Percentiles rank a stretch among this genome's conserved stretches.
These are phyloP conservation scores for Acrocephalus scirpaceus DNA, from an alignment of 2,797 vertebrate species.

Conservation along the genomic window DNA sequence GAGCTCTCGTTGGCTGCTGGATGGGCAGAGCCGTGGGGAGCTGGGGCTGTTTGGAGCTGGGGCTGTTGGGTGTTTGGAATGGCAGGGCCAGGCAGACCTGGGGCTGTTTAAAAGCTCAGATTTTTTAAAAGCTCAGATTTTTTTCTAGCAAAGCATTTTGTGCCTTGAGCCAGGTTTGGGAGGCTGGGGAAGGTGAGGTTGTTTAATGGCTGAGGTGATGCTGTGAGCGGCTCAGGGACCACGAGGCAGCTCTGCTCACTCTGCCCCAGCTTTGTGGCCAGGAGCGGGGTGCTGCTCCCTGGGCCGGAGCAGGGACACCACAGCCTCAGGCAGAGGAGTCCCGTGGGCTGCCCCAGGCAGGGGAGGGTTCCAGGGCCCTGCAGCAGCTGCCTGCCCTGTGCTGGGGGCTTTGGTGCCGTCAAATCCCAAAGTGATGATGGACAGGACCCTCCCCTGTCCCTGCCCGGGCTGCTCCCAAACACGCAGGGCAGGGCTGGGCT, in stretches of 20 bases:
- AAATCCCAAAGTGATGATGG: rapidly evolving
- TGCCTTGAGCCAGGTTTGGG: slow-evolving; percentile 35
- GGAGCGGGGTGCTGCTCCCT: rapidly evolving
- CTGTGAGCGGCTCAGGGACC: rapidly evolving
- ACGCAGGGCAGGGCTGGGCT: background rate
- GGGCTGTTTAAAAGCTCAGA: too few relatives aligned
- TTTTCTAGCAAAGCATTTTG: slow-evolving; percentile 27
- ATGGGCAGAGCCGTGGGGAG: background rate
- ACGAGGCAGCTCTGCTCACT: rapidly evolving
- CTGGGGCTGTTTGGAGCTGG: background rate
- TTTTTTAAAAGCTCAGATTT: slow-evolving; percentile 26
- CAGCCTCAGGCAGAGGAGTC: background rate
- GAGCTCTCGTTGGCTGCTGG: background rate
- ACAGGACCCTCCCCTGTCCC: too few relatives aligned
- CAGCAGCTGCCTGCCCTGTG: background rate
- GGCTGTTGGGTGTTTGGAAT: background rate
- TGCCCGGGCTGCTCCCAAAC: background rate
- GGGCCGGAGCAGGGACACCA: rapidly evolving
- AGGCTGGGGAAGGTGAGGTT: background rate
- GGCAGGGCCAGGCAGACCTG: too few relatives aligned
- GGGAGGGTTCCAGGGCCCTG: rapidly evolving
- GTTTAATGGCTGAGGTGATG: background rate
- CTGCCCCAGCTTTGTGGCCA: background rate
- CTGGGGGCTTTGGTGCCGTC: background rate
- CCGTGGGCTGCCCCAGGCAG: rapidly evolving